A percentile compares a stretch with the other conserved stretches of the same genome.
phyloP scores from a whole-genome alignment of 2,888 invertebrate genomes.

The Cephonodes hylas region DNA sequence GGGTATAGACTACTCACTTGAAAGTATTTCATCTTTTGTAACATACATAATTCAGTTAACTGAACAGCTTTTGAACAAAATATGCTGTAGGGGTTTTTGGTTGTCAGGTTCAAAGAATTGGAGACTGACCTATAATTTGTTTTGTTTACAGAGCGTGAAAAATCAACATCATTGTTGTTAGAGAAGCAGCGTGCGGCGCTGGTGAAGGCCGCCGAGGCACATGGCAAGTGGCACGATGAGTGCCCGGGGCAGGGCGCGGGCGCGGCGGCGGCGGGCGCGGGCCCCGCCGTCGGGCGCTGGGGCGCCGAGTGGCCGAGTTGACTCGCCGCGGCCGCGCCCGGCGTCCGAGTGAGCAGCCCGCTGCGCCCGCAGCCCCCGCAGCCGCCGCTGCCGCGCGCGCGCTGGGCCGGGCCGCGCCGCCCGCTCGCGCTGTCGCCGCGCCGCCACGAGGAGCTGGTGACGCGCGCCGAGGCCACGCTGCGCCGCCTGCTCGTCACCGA shows the following conservation, averaged over 20 bases:
- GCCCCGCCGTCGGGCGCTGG: conserved; percentile 94
- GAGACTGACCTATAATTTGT: background rate
- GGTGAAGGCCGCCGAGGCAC: conserved; percentile 77
- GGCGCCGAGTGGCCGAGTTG: conserved; percentile 98
- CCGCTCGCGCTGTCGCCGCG: conserved; percentile 50
- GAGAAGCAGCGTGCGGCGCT: conserved; percentile 84
- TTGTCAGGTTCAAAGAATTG: background rate
- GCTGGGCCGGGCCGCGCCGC: conserved; percentile 46
- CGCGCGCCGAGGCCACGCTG: conserved; percentile 88
- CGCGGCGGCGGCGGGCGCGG: conserved; percentile 78
- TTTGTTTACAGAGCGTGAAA: conserved; percentile 86
- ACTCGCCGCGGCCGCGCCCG: conserved; percentile 85
- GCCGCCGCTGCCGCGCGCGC: conserved; percentile 42
- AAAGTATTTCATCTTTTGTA: no score
- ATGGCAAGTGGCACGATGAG: conserved; percentile 52
- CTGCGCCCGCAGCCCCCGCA: conserved; percentile 49
- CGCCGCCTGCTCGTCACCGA: conserved; percentile 90
- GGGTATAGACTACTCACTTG: no score
- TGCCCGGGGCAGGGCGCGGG: conserved; percentile 46
- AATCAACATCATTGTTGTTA: conserved; percentile 83
- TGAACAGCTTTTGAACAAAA: no score
- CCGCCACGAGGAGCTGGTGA: conserved; percentile 90
- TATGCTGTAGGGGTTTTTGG: no score
- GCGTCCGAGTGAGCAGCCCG: conserved; percentile 50
- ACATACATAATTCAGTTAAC: no score